These are phyloP conservation scores for Leptopilina drosophilae DNA, from an alignment of 2,888 invertebrate species.

Conservation along the genomic window DNA sequence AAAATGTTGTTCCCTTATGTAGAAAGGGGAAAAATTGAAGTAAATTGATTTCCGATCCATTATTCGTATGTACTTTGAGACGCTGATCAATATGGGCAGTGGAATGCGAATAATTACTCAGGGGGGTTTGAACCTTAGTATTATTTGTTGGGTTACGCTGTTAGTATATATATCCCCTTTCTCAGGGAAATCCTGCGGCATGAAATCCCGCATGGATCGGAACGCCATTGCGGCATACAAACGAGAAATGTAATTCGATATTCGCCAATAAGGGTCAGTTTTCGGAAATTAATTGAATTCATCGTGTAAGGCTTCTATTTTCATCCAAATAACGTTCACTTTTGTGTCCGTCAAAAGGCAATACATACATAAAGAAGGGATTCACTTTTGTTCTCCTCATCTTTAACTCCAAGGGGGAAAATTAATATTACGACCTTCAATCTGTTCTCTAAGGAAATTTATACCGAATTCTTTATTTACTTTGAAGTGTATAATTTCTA, in stretches of 20 bases:
- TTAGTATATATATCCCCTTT: constrained; percentile 22
- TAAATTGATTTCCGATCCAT: constrained; percentile 22
- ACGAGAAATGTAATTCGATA: constrained; percentile 60
- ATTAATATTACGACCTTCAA: no score
- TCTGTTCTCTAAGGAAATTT: no score
- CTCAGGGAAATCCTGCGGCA: constrained; percentile 28
- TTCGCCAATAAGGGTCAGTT: constrained; percentile 57
- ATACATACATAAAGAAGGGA: neutral
- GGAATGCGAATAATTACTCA: constrained; percentile 34
- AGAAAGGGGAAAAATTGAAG: neutral
- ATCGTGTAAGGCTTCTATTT: constrained; percentile 28
- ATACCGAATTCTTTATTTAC: no score
- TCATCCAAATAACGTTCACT: constrained; percentile 21
- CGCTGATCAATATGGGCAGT: constrained; percentile 18
- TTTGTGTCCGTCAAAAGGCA: constrained; percentile 7
- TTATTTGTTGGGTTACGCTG: constrained; percentile 24
- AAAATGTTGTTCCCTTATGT: neutral
- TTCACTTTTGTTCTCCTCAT: constrained; percentile 22
- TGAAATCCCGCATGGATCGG: constrained; percentile 45
- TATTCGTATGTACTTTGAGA: neutral
- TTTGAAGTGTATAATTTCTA: no score
- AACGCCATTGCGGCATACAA: constrained; percentile 39
- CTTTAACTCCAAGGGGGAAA: neutral
- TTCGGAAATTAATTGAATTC: constrained; percentile 59
- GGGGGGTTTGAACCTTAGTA: neutral